Evolutionary conservation across 2,888 invertebrate species (phyloP).

Genomic region (Hybos culiciformis): DNA sequence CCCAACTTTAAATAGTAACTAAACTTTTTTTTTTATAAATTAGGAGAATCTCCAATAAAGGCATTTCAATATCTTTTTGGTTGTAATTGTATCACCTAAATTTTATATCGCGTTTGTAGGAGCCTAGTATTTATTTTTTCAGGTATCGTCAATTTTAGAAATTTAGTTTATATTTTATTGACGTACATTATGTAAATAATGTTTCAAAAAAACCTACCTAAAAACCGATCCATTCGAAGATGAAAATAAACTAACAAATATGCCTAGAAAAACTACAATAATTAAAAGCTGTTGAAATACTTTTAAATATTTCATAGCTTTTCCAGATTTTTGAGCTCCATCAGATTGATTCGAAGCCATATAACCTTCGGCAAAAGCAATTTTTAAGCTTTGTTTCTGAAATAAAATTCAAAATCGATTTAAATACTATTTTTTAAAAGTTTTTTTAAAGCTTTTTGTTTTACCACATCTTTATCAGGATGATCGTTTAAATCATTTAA

Average conservation of each 20-base stretch:
- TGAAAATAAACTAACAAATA: conserved; percentile 60
- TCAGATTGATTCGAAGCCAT: conserved; percentile 48
- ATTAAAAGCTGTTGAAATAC: conserved; percentile 59
- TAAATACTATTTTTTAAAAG: not conserved
- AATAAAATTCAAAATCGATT: not conserved
- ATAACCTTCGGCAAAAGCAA: conserved; percentile 87
- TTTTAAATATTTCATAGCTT: conserved; percentile 42
- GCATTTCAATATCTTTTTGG: too few species aligned
- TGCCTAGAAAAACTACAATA: conserved; percentile 58
- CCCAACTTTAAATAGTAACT: too few species aligned
- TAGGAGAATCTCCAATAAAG: too few species aligned
- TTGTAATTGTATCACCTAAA: too few species aligned
- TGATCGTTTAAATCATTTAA: not conserved
- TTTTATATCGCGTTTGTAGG: too few species aligned
- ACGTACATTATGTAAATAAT: too few species aligned
- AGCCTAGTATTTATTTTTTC: too few species aligned
- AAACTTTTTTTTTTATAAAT: too few species aligned
- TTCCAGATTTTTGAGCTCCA: conserved; percentile 35
- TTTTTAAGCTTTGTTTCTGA: conserved; percentile 63
- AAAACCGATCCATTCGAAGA: conserved; percentile 60
- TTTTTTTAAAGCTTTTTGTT: not conserved
- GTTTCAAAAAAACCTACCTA: conserved; percentile 35
- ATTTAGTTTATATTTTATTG: too few species aligned
- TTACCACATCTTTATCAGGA: not conserved
- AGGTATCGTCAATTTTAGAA: too few species aligned